Conservation (phyloP, 2,888 invertebrate genomes). For the Polyploca ridens region DNA sequence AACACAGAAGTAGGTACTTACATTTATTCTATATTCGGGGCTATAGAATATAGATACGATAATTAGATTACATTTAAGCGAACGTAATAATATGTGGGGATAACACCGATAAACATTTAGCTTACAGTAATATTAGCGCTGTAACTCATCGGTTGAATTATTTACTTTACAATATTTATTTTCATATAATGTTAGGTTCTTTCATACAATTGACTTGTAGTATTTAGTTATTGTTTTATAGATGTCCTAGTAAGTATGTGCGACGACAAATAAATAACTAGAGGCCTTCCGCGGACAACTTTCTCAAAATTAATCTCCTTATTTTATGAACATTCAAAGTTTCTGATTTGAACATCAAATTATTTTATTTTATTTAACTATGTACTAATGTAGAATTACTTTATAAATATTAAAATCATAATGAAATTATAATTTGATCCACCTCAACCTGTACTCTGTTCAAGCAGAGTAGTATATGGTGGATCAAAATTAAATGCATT, state of each 20-base stretch:
- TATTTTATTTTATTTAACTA: slow-evolving; percentile 7
- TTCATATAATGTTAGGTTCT: slow-evolving; percentile 42
- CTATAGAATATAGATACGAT: slow-evolving; percentile 39
- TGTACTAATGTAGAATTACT: slow-evolving; percentile 15
- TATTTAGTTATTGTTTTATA: slow-evolving; percentile 48
- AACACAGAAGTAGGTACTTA: slow-evolving; percentile 69
- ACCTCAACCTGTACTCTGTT: slow-evolving; percentile 48
- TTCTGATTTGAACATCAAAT: slow-evolving; percentile 7
- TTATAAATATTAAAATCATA: slow-evolving; percentile 44
- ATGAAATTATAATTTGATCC: slow-evolving; percentile 54
- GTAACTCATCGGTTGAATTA: slow-evolving; percentile 29
- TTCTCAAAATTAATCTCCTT: slow-evolving; percentile 22
- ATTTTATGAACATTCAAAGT: slow-evolving; percentile 11
- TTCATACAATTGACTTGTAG: slow-evolving; percentile 73
- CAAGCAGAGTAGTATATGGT: slow-evolving; percentile 53
- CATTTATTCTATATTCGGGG: slow-evolving; percentile 57
- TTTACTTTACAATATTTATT: slow-evolving; percentile 17
- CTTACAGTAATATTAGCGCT: slow-evolving; percentile 23
- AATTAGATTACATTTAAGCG: slow-evolving; percentile 28
- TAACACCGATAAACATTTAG: slow-evolving; percentile 13
- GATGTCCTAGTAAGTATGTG: slow-evolving; percentile 32
- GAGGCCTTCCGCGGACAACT: slow-evolving; percentile 25
- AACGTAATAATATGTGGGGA: slow-evolving; percentile 17
- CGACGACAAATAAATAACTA: slow-evolving; percentile 28
- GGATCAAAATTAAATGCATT: slow-evolving; percentile 75